Evolutionary conservation across 2,888 invertebrate genomes (phyloP).

Genomic region (Lamellibrachia columna): DNA sequence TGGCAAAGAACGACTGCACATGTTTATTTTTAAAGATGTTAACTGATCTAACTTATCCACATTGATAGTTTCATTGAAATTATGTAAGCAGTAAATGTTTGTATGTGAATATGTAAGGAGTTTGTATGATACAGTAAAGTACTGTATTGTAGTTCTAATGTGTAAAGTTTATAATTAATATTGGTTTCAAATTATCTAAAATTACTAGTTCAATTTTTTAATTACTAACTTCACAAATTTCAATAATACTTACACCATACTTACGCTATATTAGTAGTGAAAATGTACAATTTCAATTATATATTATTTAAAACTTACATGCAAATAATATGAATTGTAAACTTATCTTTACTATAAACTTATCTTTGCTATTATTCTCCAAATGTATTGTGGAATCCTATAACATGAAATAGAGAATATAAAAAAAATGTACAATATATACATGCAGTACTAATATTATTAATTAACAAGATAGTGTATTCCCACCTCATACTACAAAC

Average conservation of each 20-base stretch:
- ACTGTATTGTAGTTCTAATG: background rate
- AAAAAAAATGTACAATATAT: too few species aligned
- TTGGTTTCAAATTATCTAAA: background rate
- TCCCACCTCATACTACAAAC: too few species aligned
- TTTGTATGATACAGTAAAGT: background rate
- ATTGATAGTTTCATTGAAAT: background rate
- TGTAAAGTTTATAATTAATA: too few species aligned
- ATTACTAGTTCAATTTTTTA: background rate
- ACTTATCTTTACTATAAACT: background rate
- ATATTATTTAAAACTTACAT: background rate
- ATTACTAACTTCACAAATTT: background rate
- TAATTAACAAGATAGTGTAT: too few species aligned
- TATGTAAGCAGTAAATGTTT: background rate
- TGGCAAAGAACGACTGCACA: background rate
- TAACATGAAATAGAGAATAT: background rate
- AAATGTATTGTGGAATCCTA: background rate
- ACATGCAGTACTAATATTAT: too few species aligned
- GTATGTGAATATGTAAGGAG: background rate
- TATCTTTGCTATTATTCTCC: background rate
- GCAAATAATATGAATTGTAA: background rate
- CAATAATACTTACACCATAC: too few species aligned
- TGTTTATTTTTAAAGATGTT: background rate
- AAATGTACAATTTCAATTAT: too few species aligned
- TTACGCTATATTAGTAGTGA: too few species aligned
- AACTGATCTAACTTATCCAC: background rate